Evolutionary conservation across 2,797 vertebrate genomes (phyloP).

Genomic region (Leptatherina wallacei): DNA sequence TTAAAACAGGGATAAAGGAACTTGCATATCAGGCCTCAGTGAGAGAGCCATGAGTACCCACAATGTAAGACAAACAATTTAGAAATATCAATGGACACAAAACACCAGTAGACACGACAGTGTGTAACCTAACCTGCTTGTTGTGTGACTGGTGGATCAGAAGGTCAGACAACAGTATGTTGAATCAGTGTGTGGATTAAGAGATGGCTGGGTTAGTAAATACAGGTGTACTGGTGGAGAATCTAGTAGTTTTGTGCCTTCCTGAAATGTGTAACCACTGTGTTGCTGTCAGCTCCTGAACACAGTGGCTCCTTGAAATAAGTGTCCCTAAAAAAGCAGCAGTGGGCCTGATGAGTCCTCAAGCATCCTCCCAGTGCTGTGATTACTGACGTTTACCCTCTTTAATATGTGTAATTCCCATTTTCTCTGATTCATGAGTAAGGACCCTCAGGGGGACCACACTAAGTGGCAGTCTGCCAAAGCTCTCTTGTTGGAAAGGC

Average conservation of each 20-base stretch:
- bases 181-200: slow-evolving; percentile 6
- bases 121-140: slow-evolving; percentile 29
- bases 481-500: slow-evolving; percentile 76
- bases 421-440: slow-evolving; percentile 86
- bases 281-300: slow-evolving; percentile 63
- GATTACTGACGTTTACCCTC: slow-evolving; percentile 87
- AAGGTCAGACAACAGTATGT: slow-evolving; percentile 31
- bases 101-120: slow-evolving; percentile 39
- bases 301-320: slow-evolving; percentile 72
- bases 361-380: slow-evolving; percentile 79
- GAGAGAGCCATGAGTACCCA: too few relatives aligned
- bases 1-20: too few relatives aligned
- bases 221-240: slow-evolving; percentile 53
- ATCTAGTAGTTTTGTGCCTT: slow-evolving; percentile 41
- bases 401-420: slow-evolving; percentile 89
- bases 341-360: slow-evolving; percentile 79
- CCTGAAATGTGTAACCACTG: slow-evolving; percentile 50
- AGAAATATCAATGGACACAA: slow-evolving; percentile 58
- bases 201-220: slow-evolving; percentile 44
- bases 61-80: slow-evolving; percentile 50
- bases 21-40: too few relatives aligned
- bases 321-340: slow-evolving; percentile 77
- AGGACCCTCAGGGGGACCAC: slow-evolving; percentile 81
- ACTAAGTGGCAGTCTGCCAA: slow-evolving; percentile 85
- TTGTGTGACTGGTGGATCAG: slow-evolving; percentile 35